Evolutionary conservation across 2,888 invertebrate species (phyloP).

Genomic region (Brachyopa scutellaris): DNA sequence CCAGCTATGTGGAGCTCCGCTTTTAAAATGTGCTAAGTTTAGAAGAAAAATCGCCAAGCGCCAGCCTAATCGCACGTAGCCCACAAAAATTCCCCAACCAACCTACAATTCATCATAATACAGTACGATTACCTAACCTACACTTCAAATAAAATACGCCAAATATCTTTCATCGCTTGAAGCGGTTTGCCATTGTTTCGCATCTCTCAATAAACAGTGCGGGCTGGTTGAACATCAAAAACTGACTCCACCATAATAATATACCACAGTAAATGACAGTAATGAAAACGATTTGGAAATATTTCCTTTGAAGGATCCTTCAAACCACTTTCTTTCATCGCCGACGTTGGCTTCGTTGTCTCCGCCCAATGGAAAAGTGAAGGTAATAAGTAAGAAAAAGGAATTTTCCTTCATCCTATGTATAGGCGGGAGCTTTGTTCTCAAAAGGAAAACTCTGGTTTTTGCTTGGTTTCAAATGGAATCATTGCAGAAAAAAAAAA

Average conservation of each 20-base stretch:
- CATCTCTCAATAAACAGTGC: slow-evolving; percentile 20
- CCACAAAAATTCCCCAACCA: background rate
- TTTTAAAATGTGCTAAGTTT: too few species aligned
- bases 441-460: slow-evolving; percentile 63
- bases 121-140: slow-evolving; percentile 7
- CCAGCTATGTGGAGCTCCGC: too few species aligned
- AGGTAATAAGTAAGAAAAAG: slow-evolving; percentile 39
- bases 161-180: background rate
- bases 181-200: background rate
- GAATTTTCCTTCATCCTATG: slow-evolving; percentile 52
- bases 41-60: too few species aligned
- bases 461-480: slow-evolving; percentile 28
- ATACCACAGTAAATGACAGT: slow-evolving; percentile 70
- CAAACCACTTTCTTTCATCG: slow-evolving; percentile 66
- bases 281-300: slow-evolving; percentile 72
- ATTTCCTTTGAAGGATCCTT: slow-evolving; percentile 73
- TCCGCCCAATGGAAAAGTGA: slow-evolving; percentile 3
- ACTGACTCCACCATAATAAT: slow-evolving; percentile 63
- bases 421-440: slow-evolving; percentile 49
- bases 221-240: slow-evolving; percentile 46
- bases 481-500: slow-evolving; percentile 1
- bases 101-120: slow-evolving; percentile 13
- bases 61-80: too few species aligned
- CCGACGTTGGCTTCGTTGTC: slow-evolving; percentile 1
- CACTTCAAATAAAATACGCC: slow-evolving; percentile 12